Conservation (phyloP, 2,888 invertebrate species). For the Epistrophella euchroma region DNA sequence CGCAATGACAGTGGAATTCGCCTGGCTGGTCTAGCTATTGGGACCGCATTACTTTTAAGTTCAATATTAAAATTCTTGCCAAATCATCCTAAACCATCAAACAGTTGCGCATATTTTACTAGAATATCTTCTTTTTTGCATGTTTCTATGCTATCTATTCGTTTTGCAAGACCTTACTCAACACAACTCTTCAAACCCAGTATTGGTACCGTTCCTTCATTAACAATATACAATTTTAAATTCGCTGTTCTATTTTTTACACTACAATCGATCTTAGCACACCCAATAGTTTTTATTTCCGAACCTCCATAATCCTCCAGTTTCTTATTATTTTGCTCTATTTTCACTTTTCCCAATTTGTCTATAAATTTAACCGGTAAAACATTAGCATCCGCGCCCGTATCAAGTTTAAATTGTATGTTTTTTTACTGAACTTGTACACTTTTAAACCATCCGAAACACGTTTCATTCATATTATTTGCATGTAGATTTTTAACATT, state of each 20-base stretch:
- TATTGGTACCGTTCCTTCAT: neutral
- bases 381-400: slow-evolving; percentile 27
- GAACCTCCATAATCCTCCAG: slow-evolving; percentile 25
- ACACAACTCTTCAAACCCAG: slow-evolving; percentile 5
- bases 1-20: neutral
- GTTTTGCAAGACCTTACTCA: neutral
- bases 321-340: slow-evolving; percentile 6
- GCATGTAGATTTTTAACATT: slow-evolving; percentile 6
- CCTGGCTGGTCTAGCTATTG: slow-evolving; percentile 2
- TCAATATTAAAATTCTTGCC: neutral
- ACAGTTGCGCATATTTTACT: neutral
- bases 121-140: neutral
- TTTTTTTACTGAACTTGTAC: no score
- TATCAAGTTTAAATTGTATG: slow-evolving; percentile 11
- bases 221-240: slow-evolving; percentile 1
- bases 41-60: slow-evolving; percentile 2
- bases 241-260: neutral
- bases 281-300: slow-evolving; percentile 24
- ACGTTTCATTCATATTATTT: slow-evolving; percentile 3
- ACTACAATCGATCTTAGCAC: slow-evolving; percentile 1
- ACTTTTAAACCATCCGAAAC: no score
- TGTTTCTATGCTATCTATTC: neutral
- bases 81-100: neutral
- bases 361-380: slow-evolving; percentile 2
- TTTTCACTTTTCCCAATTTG: neutral